Evolutionary conservation across 2,797 vertebrate species (phyloP).

Genomic region (Scomberomorus guttatus): DNA sequence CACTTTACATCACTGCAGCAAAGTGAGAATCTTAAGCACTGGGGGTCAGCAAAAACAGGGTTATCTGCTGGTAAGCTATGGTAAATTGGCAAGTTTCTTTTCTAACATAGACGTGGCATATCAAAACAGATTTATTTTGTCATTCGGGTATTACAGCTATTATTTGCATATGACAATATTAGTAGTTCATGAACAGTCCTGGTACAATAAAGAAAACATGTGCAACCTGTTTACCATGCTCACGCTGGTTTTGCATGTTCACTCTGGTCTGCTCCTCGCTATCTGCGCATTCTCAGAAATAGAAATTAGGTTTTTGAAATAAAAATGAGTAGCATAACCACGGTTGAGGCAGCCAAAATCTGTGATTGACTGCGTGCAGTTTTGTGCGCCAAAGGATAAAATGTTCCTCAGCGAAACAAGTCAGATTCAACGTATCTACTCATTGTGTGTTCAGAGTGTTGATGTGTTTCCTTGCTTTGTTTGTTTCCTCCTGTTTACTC

Average conservation of each 20-base stretch:
- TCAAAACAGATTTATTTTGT: not conserved
- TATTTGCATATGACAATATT: not conserved
- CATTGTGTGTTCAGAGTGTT: not conserved
- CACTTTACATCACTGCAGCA: not conserved
- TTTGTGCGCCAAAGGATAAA: slow-evolving; percentile 37
- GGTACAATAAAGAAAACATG: not conserved
- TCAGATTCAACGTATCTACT: slow-evolving; percentile 20
- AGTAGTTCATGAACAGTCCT: not conserved
- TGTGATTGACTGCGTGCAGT: slow-evolving; percentile 6
- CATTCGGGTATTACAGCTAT: not conserved
- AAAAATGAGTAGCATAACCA: slow-evolving; percentile 13
- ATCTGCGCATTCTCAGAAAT: not conserved
- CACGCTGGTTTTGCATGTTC: not conserved
- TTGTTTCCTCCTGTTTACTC: not conserved
- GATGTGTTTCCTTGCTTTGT: slow-evolving; percentile 14
- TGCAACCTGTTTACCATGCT: not conserved
- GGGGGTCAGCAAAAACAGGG: not conserved
- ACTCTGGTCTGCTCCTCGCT: not conserved
- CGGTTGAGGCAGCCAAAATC: slow-evolving; percentile 19
- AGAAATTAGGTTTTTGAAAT: slow-evolving; percentile 4
- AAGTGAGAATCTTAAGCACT: not conserved
- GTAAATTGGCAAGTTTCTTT: not conserved
- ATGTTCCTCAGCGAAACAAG: slow-evolving; percentile 38
- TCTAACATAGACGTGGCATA: not conserved
- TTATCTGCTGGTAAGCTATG: not conserved